Base-by-base conservation (phyloP, 2,113 vertebrate species). In the Crotalus helleri region DNA sequence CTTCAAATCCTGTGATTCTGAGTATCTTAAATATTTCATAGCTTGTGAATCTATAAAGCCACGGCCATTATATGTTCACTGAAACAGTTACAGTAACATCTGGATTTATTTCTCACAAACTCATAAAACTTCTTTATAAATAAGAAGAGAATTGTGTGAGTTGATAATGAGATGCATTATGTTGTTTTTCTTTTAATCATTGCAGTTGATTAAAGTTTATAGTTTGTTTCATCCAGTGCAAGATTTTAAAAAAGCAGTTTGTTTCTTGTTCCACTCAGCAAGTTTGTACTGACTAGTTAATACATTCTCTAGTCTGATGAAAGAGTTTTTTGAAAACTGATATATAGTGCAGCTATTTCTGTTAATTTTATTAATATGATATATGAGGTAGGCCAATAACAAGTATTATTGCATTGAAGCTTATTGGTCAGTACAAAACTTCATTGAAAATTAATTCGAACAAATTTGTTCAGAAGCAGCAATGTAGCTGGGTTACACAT, bases 41-140 rank as follows among this genome's bases (percentile, higher is more conserved):
- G 61, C 94, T 96, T 94, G 93, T 93, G 93, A 58, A 39, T 0
- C 92, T 90, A 92, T 96, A 94, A 97, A 97, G 59, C 26, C 44
- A 89, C 53, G 94, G 87, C 23, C 57, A 46, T 0, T 85, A 95
- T 93, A 33, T 88, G 23, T 91, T 87, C 86, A 55, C 64, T 51
- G 87, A 93, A 93, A 93, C 55, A 33, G 54, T 81, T 93, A 91
- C 39, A 92, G 8, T 95, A 94, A 96, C 94, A 13, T 61, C 51
- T 86, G 92, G 33, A 17, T 69, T 92, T 53, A 87, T 23, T 58
- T 81, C 11, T 15, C 4, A 44, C 26, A 29, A 29, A 57, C 88
- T 26, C 88, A 69, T 95, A 96, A 95, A 95, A 53, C 39, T 90
- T 64, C 59, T 26, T 44, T 69, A 74, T 94, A 96, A 90, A 81